Evolutionary conservation across 1,140 invertebrate species (phyloP), one percentile per base, ranked within the genome.

Genomic region (Ectropis grisescens): DNA sequence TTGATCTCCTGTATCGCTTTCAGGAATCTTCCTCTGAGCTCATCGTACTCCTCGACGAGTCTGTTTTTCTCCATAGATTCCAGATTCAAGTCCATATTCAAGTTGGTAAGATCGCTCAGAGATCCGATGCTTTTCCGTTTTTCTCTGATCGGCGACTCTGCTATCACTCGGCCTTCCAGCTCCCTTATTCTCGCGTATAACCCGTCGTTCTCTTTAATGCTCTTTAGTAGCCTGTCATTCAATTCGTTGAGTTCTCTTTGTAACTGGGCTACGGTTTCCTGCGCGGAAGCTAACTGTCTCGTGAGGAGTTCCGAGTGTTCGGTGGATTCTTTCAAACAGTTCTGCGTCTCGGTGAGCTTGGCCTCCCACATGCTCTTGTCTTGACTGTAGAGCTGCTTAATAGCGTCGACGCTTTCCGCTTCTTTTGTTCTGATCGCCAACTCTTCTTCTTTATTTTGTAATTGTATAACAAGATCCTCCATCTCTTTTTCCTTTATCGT

Each of bases 1-100:
- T 90, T 84, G 10, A 94, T 94, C 81, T 95, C 93, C 37, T 89
- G 84, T 1, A 94, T 88, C 0, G 92, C 92, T 65, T 91, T 93
- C 59, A 93, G 90, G 59, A 94, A 93, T 30, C 92, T 85, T 16
- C 84, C 82, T 27, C 89, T 84, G 33, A 95, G 66, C 46, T 93
- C 91, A 7, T 88, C 84, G 56, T 91, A 94, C 59, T 93, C 91
- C 64, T 93, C 91, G 40, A 91, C 89, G 9, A 94, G 72, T 44
- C 88, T 90, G 45, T 93, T 91, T 49, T 91, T 90, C 54, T 91
- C 90, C 39, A 93, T 75, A 10, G 86, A 82, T 49, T 90, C 89
- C 11, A 93, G 74, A 76, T 93, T 88, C 22, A 91, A 71, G 47
- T 93, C 90, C 42, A 90, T 82, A 59, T 91, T 90, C 26, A 94